Percentiles rank a stretch among this genome's conserved stretches.
Evolutionary conservation across 2,888 invertebrate species (phyloP).

Genomic region (Celastrina argiolus): DNA sequence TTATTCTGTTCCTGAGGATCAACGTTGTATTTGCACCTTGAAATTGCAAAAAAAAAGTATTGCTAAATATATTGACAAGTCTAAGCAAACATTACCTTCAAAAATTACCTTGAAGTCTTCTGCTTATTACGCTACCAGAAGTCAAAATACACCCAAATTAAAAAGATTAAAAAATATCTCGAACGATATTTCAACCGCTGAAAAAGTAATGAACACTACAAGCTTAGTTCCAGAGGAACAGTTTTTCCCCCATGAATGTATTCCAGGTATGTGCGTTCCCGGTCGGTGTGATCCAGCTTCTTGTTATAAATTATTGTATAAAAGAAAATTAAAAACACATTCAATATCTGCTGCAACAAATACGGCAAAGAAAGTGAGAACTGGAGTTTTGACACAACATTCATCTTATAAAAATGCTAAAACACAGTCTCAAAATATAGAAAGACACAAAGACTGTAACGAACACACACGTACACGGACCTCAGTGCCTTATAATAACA

Average conservation of each 20-base stretch:
- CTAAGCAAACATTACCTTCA: neutral
- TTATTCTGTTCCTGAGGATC: neutral
- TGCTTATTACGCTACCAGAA: neutral
- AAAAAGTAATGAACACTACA: neutral
- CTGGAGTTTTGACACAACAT: slow-evolving; percentile 6
- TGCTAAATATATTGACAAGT: neutral
- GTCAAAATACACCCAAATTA: slow-evolving; percentile 26
- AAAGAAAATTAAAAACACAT: slow-evolving; percentile 36
- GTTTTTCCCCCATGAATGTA: slow-evolving; percentile 39
- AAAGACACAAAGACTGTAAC: slow-evolving; percentile 2
- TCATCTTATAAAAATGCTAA: slow-evolving; percentile 3
- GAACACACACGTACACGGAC: neutral
- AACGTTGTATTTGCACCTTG: slow-evolving; percentile 45
- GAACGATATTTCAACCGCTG: neutral
- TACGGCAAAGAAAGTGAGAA: slow-evolving; percentile 27
- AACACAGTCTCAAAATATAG: slow-evolving; percentile 9
- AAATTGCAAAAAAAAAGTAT: slow-evolving; percentile 35
- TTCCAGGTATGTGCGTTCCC: slow-evolving; percentile 39
- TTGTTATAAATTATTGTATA: slow-evolving; percentile 42
- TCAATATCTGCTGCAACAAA: slow-evolving; percentile 38
- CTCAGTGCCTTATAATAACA: neutral
- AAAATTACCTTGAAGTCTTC: neutral
- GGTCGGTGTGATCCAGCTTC: slow-evolving; percentile 40
- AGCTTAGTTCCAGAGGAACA: neutral
- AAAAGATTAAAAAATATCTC: neutral